Evolutionary conservation across 92 coral and sea anemone species (phyloP).

Genomic region (Meandrina meandrites): DNA sequence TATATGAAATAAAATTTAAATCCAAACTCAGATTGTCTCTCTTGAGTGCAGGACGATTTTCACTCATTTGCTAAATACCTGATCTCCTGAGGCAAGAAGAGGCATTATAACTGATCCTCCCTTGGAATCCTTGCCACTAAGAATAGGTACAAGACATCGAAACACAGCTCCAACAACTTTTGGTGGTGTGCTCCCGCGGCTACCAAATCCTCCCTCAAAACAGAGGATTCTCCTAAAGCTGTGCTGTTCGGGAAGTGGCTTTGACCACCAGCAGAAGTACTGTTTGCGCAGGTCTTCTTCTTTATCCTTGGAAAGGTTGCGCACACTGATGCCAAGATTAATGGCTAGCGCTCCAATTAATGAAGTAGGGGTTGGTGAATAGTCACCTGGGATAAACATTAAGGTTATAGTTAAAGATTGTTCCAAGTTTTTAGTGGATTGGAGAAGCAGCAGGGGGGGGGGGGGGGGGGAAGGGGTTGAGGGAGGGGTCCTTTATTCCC

Average conservation of each 20-base stretch:
- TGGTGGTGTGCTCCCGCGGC: constrained; percentile 66
- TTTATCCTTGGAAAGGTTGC: constrained; percentile 76
- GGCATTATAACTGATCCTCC: constrained; percentile 96
- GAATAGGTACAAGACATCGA: constrained; percentile 87
- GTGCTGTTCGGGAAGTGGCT: constrained; percentile 73
- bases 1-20: too few species aligned
- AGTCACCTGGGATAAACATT: constrained; percentile 68
- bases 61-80: constrained; percentile 43
- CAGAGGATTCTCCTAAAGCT: constrained; percentile 85
- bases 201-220: constrained; percentile 95
- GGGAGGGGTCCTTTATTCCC: too few species aligned
- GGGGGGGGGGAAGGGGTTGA: too few species aligned
- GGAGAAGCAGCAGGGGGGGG: too few species aligned
- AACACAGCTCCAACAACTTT: constrained; percentile 92
- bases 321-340: constrained; percentile 83
- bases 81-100: constrained; percentile 88
- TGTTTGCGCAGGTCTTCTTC: constrained; percentile 90
- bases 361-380: constrained; percentile 85
- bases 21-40: too few species aligned
- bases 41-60: background rate
- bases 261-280: constrained; percentile 98
- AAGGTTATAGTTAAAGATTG: background rate
- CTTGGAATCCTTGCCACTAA: constrained; percentile 60
- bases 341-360: constrained; percentile 82
- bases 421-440: background rate